phyloP scores from a whole-genome alignment of 2,888 invertebrate genomes.

The Chelonus formosanus region DNA sequence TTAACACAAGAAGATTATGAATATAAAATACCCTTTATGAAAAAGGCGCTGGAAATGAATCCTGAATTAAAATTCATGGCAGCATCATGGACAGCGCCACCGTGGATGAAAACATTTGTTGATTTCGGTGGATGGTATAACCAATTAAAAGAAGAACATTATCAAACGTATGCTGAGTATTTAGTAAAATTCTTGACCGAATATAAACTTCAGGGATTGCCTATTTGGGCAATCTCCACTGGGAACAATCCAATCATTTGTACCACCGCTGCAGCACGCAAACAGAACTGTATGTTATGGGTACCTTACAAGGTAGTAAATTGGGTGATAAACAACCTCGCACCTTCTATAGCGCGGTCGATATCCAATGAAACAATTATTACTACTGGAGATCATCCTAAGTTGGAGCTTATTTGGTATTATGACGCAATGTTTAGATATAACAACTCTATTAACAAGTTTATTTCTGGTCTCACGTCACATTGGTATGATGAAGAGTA shows the following conservation, averaged over 20 bases:
- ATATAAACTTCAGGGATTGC: slow-evolving; percentile 74
- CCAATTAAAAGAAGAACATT: slow-evolving; percentile 67
- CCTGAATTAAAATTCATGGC: slow-evolving; percentile 67
- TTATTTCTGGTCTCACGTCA: slow-evolving; percentile 78
- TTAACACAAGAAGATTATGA: slow-evolving; percentile 74
- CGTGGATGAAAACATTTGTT: slow-evolving; percentile 77
- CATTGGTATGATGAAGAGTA: slow-evolving; percentile 84
- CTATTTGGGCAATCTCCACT: slow-evolving; percentile 85
- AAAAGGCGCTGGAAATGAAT: slow-evolving; percentile 63
- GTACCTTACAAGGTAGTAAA: slow-evolving; percentile 69
- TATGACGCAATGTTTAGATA: slow-evolving; percentile 65
- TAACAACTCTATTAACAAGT: slow-evolving; percentile 66
- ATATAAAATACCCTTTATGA: slow-evolving; percentile 73
- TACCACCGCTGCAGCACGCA: slow-evolving; percentile 55
- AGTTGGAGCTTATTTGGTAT: slow-evolving; percentile 74
- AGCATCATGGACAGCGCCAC: slow-evolving; percentile 74
- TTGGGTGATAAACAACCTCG: slow-evolving; percentile 78
- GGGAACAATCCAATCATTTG: slow-evolving; percentile 86
- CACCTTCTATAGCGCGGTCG: slow-evolving; percentile 74
- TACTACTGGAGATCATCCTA: slow-evolving; percentile 81
- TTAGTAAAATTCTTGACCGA: slow-evolving; percentile 81
- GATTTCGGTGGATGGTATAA: slow-evolving; percentile 68
- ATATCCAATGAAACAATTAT: slow-evolving; percentile 72
- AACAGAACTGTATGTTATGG: slow-evolving; percentile 83
- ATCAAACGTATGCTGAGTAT: slow-evolving; percentile 84